phyloP scores from a whole-genome alignment of 2,888 invertebrate genomes.

The Pseudococcus longispinus region DNA sequence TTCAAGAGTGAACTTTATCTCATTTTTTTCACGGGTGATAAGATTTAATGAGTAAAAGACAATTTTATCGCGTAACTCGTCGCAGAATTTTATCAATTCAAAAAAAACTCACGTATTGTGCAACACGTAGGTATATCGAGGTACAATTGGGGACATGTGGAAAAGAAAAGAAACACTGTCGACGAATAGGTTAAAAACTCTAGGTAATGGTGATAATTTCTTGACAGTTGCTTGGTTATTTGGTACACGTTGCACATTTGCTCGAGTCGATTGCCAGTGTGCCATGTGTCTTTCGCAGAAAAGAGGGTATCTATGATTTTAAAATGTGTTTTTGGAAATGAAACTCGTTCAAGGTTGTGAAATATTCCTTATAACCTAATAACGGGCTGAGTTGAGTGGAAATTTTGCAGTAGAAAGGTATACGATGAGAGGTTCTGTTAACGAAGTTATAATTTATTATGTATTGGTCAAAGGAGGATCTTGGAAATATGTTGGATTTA shows the following conservation, averaged over 20 bases:
- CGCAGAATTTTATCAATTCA: slow-evolving; percentile 28
- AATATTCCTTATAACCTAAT: too few relatives aligned
- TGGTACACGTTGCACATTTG: background rate
- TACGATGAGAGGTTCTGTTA: too few relatives aligned
- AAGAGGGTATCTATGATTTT: too few relatives aligned
- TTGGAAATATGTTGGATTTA: too few relatives aligned
- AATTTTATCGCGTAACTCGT: slow-evolving; percentile 44
- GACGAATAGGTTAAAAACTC: background rate
- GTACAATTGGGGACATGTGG: slow-evolving; percentile 17
- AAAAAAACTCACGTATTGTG: background rate
- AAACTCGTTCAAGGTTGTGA: too few relatives aligned
- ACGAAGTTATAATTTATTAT: too few relatives aligned
- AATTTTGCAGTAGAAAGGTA: too few relatives aligned
- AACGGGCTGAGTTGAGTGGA: too few relatives aligned
- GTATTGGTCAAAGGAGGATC: too few relatives aligned
- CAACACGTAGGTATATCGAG: slow-evolving; percentile 6
- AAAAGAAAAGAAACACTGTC: background rate
- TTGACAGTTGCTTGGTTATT: background rate
- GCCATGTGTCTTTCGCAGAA: background rate
- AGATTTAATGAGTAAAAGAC: slow-evolving; percentile 51
- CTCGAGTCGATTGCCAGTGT: background rate
- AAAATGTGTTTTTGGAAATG: too few relatives aligned
- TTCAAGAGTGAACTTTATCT: slow-evolving; percentile 46
- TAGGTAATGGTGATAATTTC: background rate
- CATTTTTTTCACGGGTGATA: slow-evolving; percentile 27